Base-by-base conservation (phyloP, 1,140 invertebrate genomes). In the Brachionus koreanus region DNA sequence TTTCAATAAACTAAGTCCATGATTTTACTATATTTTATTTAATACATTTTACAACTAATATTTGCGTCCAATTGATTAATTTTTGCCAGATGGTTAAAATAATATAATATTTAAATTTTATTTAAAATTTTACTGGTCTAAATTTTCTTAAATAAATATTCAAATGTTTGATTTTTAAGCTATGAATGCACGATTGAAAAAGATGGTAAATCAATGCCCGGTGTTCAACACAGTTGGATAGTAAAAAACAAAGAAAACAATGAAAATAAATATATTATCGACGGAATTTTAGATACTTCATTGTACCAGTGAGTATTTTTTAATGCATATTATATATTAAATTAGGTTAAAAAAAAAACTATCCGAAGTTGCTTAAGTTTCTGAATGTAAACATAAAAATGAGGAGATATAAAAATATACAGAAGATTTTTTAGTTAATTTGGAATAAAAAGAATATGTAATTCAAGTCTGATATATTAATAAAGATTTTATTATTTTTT, bases 181-280 rank as follows among this genome's bases (percentile, higher is more conserved):
- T 88, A 86, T 86, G 87, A 88, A 72, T 88, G 87, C 84, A 86
- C 87, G 57, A 82, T 87, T 61, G 85, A 86, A 19, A 85, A 87
- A 83, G 85, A 86, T 65, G 86, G 85, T 10, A 84, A 86, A 69
- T 84, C 83, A 72, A 84, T 86, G 7, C 77, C 85, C 23, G 86
- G 85, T 13, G 85, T 87, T 12, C 87, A 88, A 83, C 88, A 88
- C 79, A 85, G 85, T 74, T 88, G 88, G 88, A 87, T 87, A 7
- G 0, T 37, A 5, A 79, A 79, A 43, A 23, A 57, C 37, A 43
- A 42, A 69, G 83, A 87, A 16, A 84, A 85, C 16, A 74, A 82
- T 35, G 84, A 85, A 12, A 85, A 86, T 43, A 84, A 84, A 52
- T 87, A 86, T 83, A 61, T 84, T 29, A 84, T 88, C 10, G 83